Evolutionary conservation across 2,113 vertebrate species (phyloP).

Genomic region (Nesoenas mayeri): DNA sequence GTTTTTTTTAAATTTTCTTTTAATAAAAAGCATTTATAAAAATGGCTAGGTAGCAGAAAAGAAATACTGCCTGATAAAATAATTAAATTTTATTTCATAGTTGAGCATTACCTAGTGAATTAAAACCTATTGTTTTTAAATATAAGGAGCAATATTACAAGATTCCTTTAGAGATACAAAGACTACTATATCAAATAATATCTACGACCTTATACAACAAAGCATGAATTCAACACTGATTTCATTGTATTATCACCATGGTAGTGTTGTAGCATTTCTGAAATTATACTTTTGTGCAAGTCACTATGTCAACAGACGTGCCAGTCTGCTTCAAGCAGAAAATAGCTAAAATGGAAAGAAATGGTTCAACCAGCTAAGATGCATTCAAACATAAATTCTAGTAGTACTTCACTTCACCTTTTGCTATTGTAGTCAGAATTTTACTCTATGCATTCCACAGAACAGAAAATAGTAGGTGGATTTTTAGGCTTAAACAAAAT

Average conservation of each 20-base stretch:
- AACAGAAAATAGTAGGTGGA: background rate
- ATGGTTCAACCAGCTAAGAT: background rate
- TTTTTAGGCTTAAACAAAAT: background rate
- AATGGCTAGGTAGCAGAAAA: background rate
- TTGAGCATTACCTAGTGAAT: background rate
- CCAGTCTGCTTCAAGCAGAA: background rate
- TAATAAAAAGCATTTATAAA: background rate
- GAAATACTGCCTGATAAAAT: background rate
- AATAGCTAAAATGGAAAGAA: background rate
- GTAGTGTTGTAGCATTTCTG: background rate
- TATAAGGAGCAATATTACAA: background rate
- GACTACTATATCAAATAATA: background rate
- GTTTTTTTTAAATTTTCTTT: background rate
- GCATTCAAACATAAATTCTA: background rate
- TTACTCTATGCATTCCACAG: background rate
- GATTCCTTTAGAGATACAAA: background rate
- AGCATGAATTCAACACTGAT: background rate
- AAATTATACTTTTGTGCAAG: background rate
- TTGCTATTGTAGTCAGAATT: background rate
- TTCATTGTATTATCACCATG: background rate
- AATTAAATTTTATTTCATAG: background rate
- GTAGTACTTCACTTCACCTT: background rate
- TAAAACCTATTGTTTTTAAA: background rate
- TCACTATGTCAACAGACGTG: background rate
- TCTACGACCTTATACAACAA: background rate